These are phyloP conservation scores for Coptodon bakossiorum DNA, from an alignment of 2,113 vertebrate species.

Conservation along the genomic window DNA sequence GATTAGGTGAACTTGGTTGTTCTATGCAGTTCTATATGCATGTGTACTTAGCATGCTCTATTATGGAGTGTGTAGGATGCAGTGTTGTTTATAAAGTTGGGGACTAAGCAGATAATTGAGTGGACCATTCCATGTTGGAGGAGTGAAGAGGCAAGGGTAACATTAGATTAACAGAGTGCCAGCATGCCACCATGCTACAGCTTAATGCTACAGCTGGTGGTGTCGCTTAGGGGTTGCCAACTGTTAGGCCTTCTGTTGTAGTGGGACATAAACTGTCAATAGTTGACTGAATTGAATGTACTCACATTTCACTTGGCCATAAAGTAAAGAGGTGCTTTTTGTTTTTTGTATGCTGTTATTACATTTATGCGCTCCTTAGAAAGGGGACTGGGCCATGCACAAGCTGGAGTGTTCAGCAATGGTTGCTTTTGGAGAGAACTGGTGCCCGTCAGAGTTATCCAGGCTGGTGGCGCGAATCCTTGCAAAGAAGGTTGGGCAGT, in stretches of 20 bases:
- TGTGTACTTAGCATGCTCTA: neutral
- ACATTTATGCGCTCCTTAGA: slow-evolving; percentile 62
- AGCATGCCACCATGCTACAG: neutral
- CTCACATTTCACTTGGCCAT: neutral
- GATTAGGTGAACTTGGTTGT: neutral
- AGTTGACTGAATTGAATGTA: neutral
- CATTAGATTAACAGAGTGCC: neutral
- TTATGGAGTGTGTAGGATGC: neutral
- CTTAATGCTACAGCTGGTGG: neutral
- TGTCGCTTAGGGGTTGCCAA: neutral
- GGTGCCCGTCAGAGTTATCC: slow-evolving; percentile 88
- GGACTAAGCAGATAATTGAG: neutral
- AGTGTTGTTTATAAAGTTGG: neutral
- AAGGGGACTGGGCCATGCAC: slow-evolving; percentile 92
- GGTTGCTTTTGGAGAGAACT: slow-evolving; percentile 83
- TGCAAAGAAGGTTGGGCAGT: slow-evolving; percentile 83
- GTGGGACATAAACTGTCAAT: neutral
- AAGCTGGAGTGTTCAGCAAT: slow-evolving; percentile 92
- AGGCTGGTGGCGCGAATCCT: slow-evolving; percentile 89
- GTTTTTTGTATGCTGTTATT: neutral
- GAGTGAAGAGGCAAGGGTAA: neutral
- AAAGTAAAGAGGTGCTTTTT: neutral
- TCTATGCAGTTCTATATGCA: neutral
- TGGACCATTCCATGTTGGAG: neutral
- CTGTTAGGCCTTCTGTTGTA: neutral